These are phyloP conservation scores for Acrossocheilus wenchowensis DNA, from an alignment of 2,797 vertebrate species.

Conservation along the genomic window DNA sequence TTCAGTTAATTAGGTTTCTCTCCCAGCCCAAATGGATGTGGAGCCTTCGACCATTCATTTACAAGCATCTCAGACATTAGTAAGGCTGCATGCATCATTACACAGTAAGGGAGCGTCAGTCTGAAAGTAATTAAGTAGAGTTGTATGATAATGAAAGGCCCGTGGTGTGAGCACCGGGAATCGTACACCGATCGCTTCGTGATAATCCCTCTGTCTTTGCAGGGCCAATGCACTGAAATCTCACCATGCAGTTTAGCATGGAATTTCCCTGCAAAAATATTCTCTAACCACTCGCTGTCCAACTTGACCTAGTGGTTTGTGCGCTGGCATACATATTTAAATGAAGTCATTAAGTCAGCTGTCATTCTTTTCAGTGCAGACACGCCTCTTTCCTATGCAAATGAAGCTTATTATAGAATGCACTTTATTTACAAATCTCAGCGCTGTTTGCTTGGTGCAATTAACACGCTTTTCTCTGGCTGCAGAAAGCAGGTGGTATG, in stretches of 20 bases:
- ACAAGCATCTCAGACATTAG: constrained; percentile 56
- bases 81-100: constrained; percentile 62
- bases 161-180: constrained; percentile 51
- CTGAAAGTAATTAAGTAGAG: constrained; percentile 67
- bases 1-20: constrained; percentile 59
- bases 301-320: neutral
- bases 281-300: neutral
- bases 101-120: constrained; percentile 62
- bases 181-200: constrained; percentile 50
- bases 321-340: neutral
- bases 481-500: neutral
- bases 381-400: constrained; percentile 4
- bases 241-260: neutral
- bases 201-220: constrained; percentile 33
- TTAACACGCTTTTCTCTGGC: neutral
- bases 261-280: neutral
- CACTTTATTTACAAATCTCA: neutral
- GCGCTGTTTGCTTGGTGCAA: neutral
- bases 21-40: constrained; percentile 44
- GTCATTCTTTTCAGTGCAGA: neutral
- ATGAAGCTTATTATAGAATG: neutral
- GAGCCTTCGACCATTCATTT: constrained; percentile 53
- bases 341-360: neutral
- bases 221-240: neutral
- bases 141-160: constrained; percentile 59